phyloP scores from a whole-genome alignment of 2,888 invertebrate genomes.

The Drosophila formosana region DNA sequence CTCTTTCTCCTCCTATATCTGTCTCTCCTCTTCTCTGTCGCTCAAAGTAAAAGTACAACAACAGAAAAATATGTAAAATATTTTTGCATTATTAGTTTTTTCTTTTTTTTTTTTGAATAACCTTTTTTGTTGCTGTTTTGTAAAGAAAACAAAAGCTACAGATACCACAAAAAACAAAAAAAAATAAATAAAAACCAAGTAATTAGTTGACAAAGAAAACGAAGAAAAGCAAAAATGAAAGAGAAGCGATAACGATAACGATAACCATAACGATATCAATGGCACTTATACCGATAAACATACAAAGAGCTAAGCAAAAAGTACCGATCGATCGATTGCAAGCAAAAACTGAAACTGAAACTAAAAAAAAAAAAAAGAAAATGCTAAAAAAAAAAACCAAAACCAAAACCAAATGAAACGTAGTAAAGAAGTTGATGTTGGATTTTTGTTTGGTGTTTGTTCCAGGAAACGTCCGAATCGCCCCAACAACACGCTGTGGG shows the following conservation, averaged over 20 bases:
- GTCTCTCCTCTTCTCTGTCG: constrained; percentile 41
- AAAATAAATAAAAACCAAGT: constrained; percentile 13
- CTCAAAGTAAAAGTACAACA: constrained; percentile 52
- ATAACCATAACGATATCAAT: constrained; percentile 52
- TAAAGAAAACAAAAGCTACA: constrained; percentile 27
- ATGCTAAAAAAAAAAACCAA: constrained; percentile 57
- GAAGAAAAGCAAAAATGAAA: constrained; percentile 73
- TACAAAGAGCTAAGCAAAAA: constrained; percentile 55
- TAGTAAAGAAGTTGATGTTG: constrained; percentile 94
- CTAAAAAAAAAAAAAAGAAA: constrained; percentile 83
- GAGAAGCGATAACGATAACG: constrained; percentile 64
- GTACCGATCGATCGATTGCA: constrained; percentile 67
- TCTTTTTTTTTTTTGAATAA: constrained; percentile 5
- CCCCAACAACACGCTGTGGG: constrained; percentile 89
- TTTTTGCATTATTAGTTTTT: constrained; percentile 33
- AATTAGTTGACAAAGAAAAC: constrained; percentile 72
- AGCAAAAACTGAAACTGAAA: constrained; percentile 76
- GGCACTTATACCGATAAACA: constrained; percentile 56
- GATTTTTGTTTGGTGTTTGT: constrained; percentile 91
- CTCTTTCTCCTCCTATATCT: constrained; percentile 5
- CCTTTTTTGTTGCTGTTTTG: constrained; percentile 32
- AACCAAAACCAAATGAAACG: constrained; percentile 71
- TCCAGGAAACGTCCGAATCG: constrained; percentile 92
- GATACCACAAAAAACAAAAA: constrained; percentile 33
- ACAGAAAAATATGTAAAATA: constrained; percentile 42